Conservation (phyloP, 1,140 invertebrate genomes). For the Contarinia nasturtii region DNA sequence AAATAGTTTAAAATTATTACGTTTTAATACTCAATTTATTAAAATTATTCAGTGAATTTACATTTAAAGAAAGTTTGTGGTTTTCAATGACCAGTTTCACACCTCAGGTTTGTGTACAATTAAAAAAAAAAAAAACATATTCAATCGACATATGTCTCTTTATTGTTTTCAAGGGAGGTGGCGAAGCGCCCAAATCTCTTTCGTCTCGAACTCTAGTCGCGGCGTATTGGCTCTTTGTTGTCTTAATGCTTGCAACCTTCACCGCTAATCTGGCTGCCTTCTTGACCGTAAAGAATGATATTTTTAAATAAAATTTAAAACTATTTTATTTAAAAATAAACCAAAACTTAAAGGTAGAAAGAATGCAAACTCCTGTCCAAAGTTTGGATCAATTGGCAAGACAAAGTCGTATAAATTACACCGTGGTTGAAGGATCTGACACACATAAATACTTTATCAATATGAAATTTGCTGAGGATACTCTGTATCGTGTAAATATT, state of each 20-base stretch:
- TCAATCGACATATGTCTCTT: no score
- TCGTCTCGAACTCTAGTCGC: conserved; percentile 70
- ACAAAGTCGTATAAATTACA: conserved; percentile 82
- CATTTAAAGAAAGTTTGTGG: conserved; percentile 81
- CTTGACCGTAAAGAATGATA: no score
- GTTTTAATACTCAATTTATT: conserved; percentile 1
- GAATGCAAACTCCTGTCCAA: conserved; percentile 83
- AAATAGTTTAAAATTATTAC: no score
- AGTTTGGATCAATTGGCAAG: conserved; percentile 71
- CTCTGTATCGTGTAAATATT: conserved; percentile 62
- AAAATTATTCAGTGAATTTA: conserved; percentile 45
- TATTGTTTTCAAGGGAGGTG: no score
- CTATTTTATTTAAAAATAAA: no score
- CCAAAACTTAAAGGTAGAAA: no score
- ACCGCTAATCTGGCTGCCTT: conserved; percentile 95
- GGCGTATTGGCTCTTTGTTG: conserved; percentile 85
- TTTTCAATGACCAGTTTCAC: conserved; percentile 84
- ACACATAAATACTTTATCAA: conserved; percentile 76
- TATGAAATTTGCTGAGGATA: conserved; percentile 80
- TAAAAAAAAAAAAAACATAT: no score
- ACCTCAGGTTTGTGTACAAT: no score
- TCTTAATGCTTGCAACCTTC: conserved; percentile 84
- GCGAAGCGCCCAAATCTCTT: conserved; percentile 67
- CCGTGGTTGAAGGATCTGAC: conserved; percentile 59
- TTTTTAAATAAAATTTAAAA: no score